Base-by-base conservation (phyloP, 2,113 vertebrate species). In the Heloderma charlesbogerti region DNA sequence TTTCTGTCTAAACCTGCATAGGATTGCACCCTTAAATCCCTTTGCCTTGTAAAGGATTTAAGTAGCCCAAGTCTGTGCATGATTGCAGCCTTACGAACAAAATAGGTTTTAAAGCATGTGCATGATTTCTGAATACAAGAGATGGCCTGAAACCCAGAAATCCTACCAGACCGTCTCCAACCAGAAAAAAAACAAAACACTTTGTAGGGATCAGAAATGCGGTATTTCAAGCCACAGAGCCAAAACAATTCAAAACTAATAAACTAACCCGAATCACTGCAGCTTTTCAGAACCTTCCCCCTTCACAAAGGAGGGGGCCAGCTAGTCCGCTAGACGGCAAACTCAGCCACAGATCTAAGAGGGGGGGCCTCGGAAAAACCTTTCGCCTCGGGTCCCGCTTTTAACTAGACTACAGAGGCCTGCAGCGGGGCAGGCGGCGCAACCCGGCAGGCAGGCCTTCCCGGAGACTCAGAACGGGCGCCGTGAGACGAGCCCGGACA, bases 161-260 rank as follows among this genome's bases (percentile, higher is more conserved):
- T 66, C 6, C 31, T 67, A 67, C 75, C 37, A 67, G 87, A 1
- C 1, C 3, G 27, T 3, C 40, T 18, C 77, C 16, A 25, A 60
- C 3, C 57, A 60, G 57, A 60, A 16, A 16, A 16, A 15, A 60
- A 7, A 51, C 3, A 51, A 51, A 51, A 60, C 8, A 60, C 8
- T 12, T 37, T 4, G 0, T 0, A 48, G 3, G 8, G 2, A 45
- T 31, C 27, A 67, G 60, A 81, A 37, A 57, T n/a, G n/a, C 31
- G 27, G 18, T 20, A 54, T 15, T 18, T 8, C 29, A 31, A 81
- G 6, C 20, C 51, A 81, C 48, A 4, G 0, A 63, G 12, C 2
- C 3, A 18, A 34, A 31, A 6, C 0, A 0, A 0, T 1, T 43
- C 72, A 16, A 77, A 0, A 4, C 3, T 51, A 67, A 10, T 54